Base-by-base conservation (phyloP, 2,113 vertebrate genomes). In the Tragelaphus imberbis region DNA sequence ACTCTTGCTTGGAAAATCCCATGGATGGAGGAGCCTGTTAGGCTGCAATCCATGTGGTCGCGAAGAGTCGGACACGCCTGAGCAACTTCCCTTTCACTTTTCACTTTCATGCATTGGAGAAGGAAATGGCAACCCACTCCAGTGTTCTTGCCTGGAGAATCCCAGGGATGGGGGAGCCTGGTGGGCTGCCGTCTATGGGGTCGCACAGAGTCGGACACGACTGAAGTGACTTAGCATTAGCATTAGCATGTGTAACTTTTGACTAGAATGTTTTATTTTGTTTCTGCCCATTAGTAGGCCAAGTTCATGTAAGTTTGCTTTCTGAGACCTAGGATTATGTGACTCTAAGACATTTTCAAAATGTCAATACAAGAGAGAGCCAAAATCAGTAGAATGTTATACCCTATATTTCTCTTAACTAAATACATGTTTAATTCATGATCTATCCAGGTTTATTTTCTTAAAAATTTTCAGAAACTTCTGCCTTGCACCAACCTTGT, bases 391-490 rank as follows among this genome's bases (percentile, higher is more conserved):
- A 13, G 15, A 71, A 93, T 93, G 79, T 90, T 59, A 75, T 47
- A 47, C n/a, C 27, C 11, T 75, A 9, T n/a, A 80, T 90, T 97
- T 91, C 55, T 81, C 49, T 94, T 61, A 91, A n/a, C 59, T 93
- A 94, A 97, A 93, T 47, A 97, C 8, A 93, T 17, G 61, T 58
- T 85, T 84, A 75, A 55, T 92, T 17, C 56, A 89, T 87, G 19
- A 79, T 84, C 10, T 92, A 90, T 59, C 19, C 59, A 49, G 2
- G 7, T 61, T 95, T 94, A 5, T 14, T 61, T 55, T 27, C 14
- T 80, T 44, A 80, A 61, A 88, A 65, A 58, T 30, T n/a, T 55
- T 14, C 33, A 84, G 58, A 96, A 93, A 84, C 28, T 40, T 68
- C 55, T 71, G 19, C 10, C 63, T 86, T 87, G 47, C 3, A 51